These are phyloP conservation scores for Gymnorhina tibicen DNA, from an alignment of 2,113 vertebrate genomes.

Conservation along the genomic window DNA sequence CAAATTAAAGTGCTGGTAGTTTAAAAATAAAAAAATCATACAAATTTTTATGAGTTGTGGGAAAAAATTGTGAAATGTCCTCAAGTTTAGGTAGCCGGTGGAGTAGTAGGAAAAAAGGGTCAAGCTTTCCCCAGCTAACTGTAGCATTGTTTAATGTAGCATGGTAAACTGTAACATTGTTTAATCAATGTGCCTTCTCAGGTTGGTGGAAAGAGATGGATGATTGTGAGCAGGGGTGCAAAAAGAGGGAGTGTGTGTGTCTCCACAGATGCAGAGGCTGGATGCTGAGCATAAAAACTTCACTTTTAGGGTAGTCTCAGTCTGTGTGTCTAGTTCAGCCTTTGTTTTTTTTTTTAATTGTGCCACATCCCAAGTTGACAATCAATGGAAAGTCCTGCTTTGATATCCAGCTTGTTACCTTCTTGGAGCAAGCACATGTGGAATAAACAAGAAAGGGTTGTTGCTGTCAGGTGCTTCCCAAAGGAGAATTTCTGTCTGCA, in stretches of 20 bases:
- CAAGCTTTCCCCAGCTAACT: background rate
- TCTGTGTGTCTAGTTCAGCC: background rate
- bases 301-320: background rate
- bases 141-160: background rate
- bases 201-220: background rate
- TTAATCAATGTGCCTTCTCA: background rate
- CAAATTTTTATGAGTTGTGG: background rate
- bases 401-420: background rate
- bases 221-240: background rate
- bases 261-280: background rate
- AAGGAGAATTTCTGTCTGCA: background rate
- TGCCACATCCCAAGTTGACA: rapidly evolving
- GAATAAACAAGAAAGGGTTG: background rate
- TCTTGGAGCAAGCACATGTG: rapidly evolving
- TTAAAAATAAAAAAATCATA: background rate
- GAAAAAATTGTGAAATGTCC: background rate
- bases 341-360: background rate
- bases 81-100: background rate
- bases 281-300: background rate
- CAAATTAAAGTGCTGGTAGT: background rate
- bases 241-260: background rate
- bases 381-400: rapidly evolving
- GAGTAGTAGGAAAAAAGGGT: background rate
- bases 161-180: rapidly evolving
- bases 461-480: background rate